Percentiles rank a stretch among this genome's conserved stretches.
Evolutionary conservation across 2,113 vertebrate genomes (phyloP).

Genomic region (Ptilonorhynchus violaceus): DNA sequence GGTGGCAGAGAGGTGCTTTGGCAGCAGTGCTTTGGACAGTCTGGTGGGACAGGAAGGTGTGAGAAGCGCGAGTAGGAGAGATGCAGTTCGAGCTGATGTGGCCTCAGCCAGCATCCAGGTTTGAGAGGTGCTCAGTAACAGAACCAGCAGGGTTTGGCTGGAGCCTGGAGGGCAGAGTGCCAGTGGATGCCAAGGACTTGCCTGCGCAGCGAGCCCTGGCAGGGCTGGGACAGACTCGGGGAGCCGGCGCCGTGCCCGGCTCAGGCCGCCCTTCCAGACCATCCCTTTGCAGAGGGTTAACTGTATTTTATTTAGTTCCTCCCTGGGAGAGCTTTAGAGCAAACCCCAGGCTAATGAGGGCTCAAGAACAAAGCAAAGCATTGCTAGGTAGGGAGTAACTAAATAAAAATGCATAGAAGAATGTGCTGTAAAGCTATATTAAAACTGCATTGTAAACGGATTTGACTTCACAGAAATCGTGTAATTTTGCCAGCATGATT

Average conservation of each 20-base stretch:
- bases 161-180: background rate
- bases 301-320: slow-evolving; percentile 14
- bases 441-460: slow-evolving; percentile 61
- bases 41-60: background rate
- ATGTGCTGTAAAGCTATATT: slow-evolving; percentile 38
- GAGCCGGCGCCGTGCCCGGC: background rate
- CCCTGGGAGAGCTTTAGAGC: slow-evolving; percentile 50
- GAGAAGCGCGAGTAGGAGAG: background rate
- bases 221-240: background rate
- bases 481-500: slow-evolving; percentile 65
- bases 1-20: background rate
- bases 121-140: background rate
- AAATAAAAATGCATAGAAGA: slow-evolving; percentile 58
- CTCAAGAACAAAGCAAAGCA: slow-evolving; percentile 59
- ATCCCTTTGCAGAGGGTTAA: slow-evolving; percentile 10
- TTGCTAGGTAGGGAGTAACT: slow-evolving; percentile 61
- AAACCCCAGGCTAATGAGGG: slow-evolving; percentile 62
- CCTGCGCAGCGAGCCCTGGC: background rate
- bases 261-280: background rate
- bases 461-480: slow-evolving; percentile 65
- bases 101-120: background rate
- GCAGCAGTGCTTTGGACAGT: background rate
- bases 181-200: background rate
- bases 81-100: background rate
- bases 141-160: background rate